Base-by-base conservation (phyloP, 2,888 invertebrate species). In the Eilema sororculum region DNA sequence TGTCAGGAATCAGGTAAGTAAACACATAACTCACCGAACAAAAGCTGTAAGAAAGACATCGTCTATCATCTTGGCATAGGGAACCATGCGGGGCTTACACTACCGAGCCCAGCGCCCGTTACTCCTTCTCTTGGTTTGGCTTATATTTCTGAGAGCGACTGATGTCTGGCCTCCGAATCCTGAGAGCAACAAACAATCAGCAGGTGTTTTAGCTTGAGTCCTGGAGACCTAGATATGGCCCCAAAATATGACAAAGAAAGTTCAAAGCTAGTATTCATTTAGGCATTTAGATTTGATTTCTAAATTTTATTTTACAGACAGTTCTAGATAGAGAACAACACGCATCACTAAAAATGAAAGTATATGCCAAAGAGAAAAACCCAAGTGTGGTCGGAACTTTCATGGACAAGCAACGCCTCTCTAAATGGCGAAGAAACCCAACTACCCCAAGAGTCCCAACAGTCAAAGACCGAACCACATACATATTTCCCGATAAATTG, bases 281-380 rank as follows among this genome's bases (percentile, higher is more conserved):
- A 46, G 12, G 41, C 5, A 12, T 12, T 12, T 16, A 16, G 16
- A 33, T 62, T 22, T 37, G 6, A 30, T 65, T 65, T 22, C 1
- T 69, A 22, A 28, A 28, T 28, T 63, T 65, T 73, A 16, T 25
- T 72, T 77, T 72, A 73, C 97, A 97, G 92, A 96, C 96, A 3
- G 95, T 97, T 60, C 90, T 98, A 66, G 98, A 98, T 87, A 96
- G 98, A 63, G 98, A 98, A 90, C 96, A 96, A 75, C 96, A 97
- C 46, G 95, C 97, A 22, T 96, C 97, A 0, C 91, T 98, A 0
- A 96, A 96, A 67, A 96, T 98, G 96, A 96, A 96, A 84, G 98
- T 98, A 0, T 96, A 96, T 76, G 98, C 98, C 0, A 96, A 97
- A 81, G 98, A 98, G 87, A 97, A 97, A 78, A 95, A 95, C 37